Evolutionary conservation across 1,140 invertebrate genomes (phyloP).

Genomic region (Drosophila pandora): DNA sequence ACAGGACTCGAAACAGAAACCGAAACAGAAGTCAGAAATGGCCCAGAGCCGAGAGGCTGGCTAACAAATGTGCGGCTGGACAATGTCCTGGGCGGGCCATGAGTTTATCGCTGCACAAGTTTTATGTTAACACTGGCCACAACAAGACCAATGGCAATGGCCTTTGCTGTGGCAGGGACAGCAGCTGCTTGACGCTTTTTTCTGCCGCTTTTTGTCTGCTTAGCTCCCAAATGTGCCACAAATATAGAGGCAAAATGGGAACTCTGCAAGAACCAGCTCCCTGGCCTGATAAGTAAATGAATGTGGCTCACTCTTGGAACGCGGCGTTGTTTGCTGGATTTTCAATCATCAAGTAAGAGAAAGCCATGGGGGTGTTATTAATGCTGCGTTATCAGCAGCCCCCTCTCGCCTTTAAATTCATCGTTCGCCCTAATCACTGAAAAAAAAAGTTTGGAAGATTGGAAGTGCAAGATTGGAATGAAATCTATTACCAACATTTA

Average conservation of each 20-base stretch:
- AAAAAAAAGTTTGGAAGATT: not conserved
- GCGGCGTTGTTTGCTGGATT: constrained; percentile 55
- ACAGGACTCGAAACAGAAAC: constrained; percentile 3
- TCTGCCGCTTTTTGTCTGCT: constrained; percentile 39
- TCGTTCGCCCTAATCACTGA: not conserved
- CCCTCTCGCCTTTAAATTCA: constrained; percentile 16
- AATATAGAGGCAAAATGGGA: constrained; percentile 38
- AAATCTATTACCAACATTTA: too few species aligned
- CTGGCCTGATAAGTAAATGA: constrained; percentile 69
- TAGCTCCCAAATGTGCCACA: constrained; percentile 72
- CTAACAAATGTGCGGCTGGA: constrained; percentile 43
- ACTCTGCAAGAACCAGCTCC: constrained; percentile 22
- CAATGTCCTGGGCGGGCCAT: constrained; percentile 44
- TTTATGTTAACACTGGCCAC: constrained; percentile 60
- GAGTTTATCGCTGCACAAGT: constrained; percentile 60
- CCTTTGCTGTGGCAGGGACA: constrained; percentile 15
- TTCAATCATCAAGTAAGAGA: constrained; percentile 63
- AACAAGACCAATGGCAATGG: constrained; percentile 35
- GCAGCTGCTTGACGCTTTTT: constrained; percentile 30
- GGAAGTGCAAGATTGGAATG: not conserved
- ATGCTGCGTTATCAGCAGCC: constrained; percentile 67
- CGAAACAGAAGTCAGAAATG: constrained; percentile 2
- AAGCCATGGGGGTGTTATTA: constrained; percentile 64
- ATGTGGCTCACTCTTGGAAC: constrained; percentile 39
- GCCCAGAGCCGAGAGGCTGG: constrained; percentile 17